Evolutionary conservation across 2,797 vertebrate genomes (phyloP).

Genomic region (Anguilla megastoma): DNA sequence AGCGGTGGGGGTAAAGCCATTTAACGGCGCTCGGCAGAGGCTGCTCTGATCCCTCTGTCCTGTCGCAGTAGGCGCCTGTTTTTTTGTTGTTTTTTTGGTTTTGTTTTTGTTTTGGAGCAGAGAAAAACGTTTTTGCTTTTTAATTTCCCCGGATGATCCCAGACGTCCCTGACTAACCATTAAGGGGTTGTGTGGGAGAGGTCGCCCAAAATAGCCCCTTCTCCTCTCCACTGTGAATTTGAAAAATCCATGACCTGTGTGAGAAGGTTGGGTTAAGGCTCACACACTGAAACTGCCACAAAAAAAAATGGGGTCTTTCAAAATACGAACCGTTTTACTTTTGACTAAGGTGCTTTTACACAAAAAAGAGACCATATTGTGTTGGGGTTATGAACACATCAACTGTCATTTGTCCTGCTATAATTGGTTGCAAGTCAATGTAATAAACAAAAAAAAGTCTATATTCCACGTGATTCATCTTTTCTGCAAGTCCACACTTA

Average conservation of each 20-base stretch:
- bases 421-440: neutral
- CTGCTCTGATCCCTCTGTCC: neutral
- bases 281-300: neutral
- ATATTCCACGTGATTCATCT: neutral
- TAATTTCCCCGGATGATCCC: neutral
- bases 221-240: neutral
- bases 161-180: neutral
- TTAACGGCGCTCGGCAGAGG: constrained; percentile 53
- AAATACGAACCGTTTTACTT: neutral
- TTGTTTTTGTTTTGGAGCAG: constrained; percentile 45
- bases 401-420: neutral
- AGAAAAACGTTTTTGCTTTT: neutral
- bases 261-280: neutral
- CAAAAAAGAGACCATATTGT: neutral
- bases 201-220: neutral
- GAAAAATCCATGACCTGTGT: neutral
- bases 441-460: neutral
- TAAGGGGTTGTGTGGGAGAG: neutral
- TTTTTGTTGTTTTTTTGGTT: constrained; percentile 34
- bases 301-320: neutral
- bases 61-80: constrained; percentile 14
- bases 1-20: constrained; percentile 46
- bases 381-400: neutral
- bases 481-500: neutral
- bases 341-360: neutral